These are phyloP conservation scores for Hemiprocne comata DNA, from an alignment of 2,113 vertebrate genomes.

Conservation along the genomic window DNA sequence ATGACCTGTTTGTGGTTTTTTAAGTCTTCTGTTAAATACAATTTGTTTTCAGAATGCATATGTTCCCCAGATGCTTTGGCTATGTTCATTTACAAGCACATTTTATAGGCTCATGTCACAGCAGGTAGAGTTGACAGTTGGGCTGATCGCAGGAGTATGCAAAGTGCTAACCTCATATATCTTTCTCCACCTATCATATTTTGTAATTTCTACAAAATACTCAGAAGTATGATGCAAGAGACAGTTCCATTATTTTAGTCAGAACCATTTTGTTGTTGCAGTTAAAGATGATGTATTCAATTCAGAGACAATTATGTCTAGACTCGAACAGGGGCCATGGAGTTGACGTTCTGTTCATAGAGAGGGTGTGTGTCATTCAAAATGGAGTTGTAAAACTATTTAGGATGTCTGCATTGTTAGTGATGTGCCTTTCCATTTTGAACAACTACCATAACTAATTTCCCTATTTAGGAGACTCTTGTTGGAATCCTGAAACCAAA, in stretches of 20 bases:
- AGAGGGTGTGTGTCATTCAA: neutral
- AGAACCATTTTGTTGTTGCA: neutral
- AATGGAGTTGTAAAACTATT: neutral
- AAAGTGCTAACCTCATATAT: conserved; percentile 19
- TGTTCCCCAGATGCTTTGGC: neutral
- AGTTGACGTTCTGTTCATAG: neutral
- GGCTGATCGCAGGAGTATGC: conserved; percentile 2
- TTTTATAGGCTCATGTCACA: neutral
- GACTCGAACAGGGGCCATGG: neutral
- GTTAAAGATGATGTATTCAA: neutral
- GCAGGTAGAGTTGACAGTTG: neutral
- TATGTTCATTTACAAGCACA: neutral
- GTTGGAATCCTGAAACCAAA: neutral
- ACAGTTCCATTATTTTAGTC: neutral
- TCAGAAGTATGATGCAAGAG: neutral
- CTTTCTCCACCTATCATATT: neutral
- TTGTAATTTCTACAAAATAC: neutral
- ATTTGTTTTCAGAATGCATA: neutral
- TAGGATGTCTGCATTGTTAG: neutral
- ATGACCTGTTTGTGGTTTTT: neutral
- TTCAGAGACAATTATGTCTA: neutral
- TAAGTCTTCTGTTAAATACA: neutral
- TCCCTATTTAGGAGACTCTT: neutral
- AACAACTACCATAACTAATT: neutral
- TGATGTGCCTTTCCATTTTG: neutral